Evolutionary conservation across 2,888 invertebrate genomes (phyloP).

Genomic region (Thecophora atra): DNA sequence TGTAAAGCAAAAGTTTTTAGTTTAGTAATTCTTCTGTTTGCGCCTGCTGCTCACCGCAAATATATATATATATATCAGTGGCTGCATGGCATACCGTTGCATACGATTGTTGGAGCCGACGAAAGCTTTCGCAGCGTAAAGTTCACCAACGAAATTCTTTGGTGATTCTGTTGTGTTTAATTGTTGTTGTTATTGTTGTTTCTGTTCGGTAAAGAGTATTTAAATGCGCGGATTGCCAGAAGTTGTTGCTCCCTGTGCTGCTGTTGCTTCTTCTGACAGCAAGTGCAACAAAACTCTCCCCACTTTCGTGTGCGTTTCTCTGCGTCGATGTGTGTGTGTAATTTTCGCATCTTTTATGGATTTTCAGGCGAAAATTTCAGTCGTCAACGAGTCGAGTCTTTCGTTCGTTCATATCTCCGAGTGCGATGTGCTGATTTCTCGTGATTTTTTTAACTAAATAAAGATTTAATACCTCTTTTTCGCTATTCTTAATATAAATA

Average conservation of each 20-base stretch:
- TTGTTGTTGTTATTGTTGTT: conserved; percentile 17
- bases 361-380: conserved; percentile 58
- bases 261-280: conserved; percentile 20
- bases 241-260: conserved; percentile 26
- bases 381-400: conserved; percentile 57
- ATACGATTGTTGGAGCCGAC: neutral
- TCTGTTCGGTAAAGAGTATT: conserved; percentile 28
- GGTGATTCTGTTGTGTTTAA: neutral
- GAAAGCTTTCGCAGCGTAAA: neutral
- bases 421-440: conserved; percentile 22
- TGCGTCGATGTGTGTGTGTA: conserved; percentile 38
- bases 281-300: conserved; percentile 26
- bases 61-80: too few relatives aligned
- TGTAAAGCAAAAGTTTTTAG: too few relatives aligned
- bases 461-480: conserved; percentile 27
- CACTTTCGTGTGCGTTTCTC: conserved; percentile 36
- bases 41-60: too few relatives aligned
- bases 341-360: conserved; percentile 54
- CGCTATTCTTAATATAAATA: too few relatives aligned
- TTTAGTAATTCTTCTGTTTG: too few relatives aligned
- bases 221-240: conserved; percentile 26
- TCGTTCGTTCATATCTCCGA: conserved; percentile 54
- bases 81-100: too few relatives aligned
- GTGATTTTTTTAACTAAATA: conserved; percentile 5
- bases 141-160: neutral